These are phyloP conservation scores for Netelia fuscicornis DNA, from an alignment of 2,888 invertebrate species.

Conservation along the genomic window DNA sequence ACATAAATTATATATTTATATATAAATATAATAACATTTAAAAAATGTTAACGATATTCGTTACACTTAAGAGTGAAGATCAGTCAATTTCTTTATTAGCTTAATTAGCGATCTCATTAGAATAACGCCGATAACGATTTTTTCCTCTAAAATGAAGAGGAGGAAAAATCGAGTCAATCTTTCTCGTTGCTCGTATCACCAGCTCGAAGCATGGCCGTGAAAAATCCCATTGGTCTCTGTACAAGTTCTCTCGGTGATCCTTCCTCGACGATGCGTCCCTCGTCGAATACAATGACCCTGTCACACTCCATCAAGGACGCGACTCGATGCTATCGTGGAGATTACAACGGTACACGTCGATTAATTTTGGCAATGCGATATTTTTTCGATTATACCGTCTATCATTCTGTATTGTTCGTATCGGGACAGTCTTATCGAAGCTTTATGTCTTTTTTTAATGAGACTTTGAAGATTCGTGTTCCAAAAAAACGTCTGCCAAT, in stretches of 20 bases:
- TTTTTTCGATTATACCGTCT: not conserved
- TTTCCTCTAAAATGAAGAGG: not conserved
- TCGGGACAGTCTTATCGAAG: slow-evolving; percentile 21
- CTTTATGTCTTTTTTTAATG: not conserved
- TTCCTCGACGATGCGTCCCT: slow-evolving; percentile 89
- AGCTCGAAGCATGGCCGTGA: slow-evolving; percentile 87
- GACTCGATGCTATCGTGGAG: slow-evolving; percentile 88
- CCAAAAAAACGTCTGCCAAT: too few relatives aligned
- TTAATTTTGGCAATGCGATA: slow-evolving; percentile 4
- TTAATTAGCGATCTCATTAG: not conserved
- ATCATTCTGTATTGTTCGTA: not conserved
- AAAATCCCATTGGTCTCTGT: slow-evolving; percentile 86
- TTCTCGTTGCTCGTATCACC: slow-evolving; percentile 71
- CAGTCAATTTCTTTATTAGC: slow-evolving; percentile 1
- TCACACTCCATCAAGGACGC: slow-evolving; percentile 90
- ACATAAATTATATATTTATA: slow-evolving; percentile 29
- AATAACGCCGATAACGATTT: not conserved
- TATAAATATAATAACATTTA: slow-evolving; percentile 2
- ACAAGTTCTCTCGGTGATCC: slow-evolving; percentile 88
- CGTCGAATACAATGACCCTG: slow-evolving; percentile 89
- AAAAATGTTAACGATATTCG: slow-evolving; percentile 8
- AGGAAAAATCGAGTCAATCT: slow-evolving; percentile 34
- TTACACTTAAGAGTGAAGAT: slow-evolving; percentile 6
- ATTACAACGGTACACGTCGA: not conserved
- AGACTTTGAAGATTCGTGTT: not conserved